These are phyloP conservation scores for Euschistus heros DNA, from an alignment of 1,140 invertebrate species.

Conservation along the genomic window DNA sequence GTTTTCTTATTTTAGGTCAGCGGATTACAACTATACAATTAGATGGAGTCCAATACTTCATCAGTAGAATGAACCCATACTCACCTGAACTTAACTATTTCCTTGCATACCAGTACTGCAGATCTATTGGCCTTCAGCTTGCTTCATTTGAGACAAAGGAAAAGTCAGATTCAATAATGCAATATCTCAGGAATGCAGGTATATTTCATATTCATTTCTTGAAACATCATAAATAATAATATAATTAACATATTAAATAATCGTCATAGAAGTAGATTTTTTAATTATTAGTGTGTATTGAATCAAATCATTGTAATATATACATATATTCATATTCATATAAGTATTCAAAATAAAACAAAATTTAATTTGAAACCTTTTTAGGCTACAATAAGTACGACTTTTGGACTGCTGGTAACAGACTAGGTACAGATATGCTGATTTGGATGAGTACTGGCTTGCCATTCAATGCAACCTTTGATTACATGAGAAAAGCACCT, in stretches of 20 bases:
- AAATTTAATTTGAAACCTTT: conserved; percentile 18
- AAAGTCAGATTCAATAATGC: conserved; percentile 70
- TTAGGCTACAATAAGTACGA: conserved; percentile 66
- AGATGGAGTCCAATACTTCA: conserved; percentile 77
- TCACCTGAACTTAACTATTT: conserved; percentile 77
- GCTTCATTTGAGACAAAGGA: conserved; percentile 75
- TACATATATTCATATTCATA: no score
- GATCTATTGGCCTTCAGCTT: conserved; percentile 70
- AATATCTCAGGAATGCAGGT: conserved; percentile 69
- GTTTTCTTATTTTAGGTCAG: conserved; percentile 49
- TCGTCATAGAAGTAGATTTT: no score
- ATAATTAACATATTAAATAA: no score
- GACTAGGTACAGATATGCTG: conserved; percentile 73
- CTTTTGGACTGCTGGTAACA: conserved; percentile 82
- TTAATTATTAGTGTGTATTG: no score
- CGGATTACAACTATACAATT: conserved; percentile 73
- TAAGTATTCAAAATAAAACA: not conserved
- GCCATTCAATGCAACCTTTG: conserved; percentile 76
- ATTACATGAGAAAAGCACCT: conserved; percentile 52
- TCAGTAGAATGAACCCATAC: conserved; percentile 78
- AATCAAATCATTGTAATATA: no score
- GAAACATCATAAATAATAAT: no score
- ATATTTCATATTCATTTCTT: conserved; percentile 26
- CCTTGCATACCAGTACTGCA: conserved; percentile 77
- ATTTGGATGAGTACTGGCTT: conserved; percentile 81